These are phyloP conservation scores for Ophion obscuratus DNA, from an alignment of 2,888 invertebrate species.

Conservation along the genomic window DNA sequence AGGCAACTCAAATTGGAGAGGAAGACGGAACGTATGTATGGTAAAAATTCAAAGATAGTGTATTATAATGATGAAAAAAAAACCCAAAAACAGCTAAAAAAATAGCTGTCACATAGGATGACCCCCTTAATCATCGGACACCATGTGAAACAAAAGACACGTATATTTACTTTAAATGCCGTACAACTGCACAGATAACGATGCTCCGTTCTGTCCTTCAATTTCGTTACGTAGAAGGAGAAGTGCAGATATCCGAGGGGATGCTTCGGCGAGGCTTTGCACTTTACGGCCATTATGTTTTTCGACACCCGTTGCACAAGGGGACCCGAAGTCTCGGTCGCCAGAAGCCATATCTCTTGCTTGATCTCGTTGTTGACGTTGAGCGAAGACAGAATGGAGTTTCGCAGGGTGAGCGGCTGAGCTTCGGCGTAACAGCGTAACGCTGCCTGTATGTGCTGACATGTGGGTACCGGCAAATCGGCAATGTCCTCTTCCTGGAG, in stretches of 20 bases:
- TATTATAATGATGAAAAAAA: too few relatives aligned
- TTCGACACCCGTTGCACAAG: slow-evolving; percentile 90
- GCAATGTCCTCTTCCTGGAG: slow-evolving; percentile 78
- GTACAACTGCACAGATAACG: slow-evolving; percentile 87
- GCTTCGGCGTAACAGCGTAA: slow-evolving; percentile 87
- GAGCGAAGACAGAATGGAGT: slow-evolving; percentile 86
- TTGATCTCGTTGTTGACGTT: slow-evolving; percentile 87
- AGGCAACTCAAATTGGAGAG: too few relatives aligned
- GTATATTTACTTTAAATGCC: slow-evolving; percentile 84
- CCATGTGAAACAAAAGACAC: background rate
- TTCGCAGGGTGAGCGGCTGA: slow-evolving; percentile 86
- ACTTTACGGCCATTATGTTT: slow-evolving; percentile 89
- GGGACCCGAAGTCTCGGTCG: slow-evolving; percentile 87
- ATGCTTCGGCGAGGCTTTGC: slow-evolving; percentile 88
- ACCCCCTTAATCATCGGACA: background rate
- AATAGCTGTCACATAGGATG: too few relatives aligned
- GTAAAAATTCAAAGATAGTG: background rate
- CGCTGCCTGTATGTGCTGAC: slow-evolving; percentile 88
- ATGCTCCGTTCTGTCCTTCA: slow-evolving; percentile 84
- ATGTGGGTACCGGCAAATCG: slow-evolving; percentile 80
- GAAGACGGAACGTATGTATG: too few relatives aligned
- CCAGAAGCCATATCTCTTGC: slow-evolving; percentile 86
- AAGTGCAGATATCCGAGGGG: slow-evolving; percentile 90
- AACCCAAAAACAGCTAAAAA: too few relatives aligned
- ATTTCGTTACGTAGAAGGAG: slow-evolving; percentile 86